Conservation (phyloP, 1,140 invertebrate genomes). For the Musca vetustissima region DNA sequence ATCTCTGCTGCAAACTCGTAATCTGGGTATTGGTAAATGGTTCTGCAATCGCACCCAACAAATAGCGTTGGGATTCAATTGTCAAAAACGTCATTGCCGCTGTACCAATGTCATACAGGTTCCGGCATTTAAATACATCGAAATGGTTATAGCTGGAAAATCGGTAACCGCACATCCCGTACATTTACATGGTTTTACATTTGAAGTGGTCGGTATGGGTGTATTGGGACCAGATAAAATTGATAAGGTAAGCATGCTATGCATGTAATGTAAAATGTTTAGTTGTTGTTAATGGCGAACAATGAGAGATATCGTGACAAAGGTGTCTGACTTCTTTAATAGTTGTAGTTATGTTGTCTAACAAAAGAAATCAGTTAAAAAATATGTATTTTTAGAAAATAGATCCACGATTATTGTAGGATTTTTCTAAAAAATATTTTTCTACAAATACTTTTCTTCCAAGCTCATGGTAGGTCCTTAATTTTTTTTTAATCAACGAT, state of each 20-base stretch:
- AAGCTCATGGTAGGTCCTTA: no score
- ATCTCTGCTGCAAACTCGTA: slow-evolving; percentile 49
- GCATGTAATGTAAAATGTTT: no score
- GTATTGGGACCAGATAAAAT: slow-evolving; percentile 43
- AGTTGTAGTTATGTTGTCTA: no score
- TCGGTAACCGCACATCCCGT: slow-evolving; percentile 46
- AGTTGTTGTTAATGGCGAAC: no score
- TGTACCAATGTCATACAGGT: slow-evolving; percentile 52
- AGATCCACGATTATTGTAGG: no score
- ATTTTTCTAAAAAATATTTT: no score
- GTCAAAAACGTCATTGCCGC: slow-evolving; percentile 40
- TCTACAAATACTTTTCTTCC: no score
- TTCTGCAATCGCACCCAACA: slow-evolving; percentile 50
- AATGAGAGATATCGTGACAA: no score
- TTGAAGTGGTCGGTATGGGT: slow-evolving; percentile 51
- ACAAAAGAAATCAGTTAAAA: no score
- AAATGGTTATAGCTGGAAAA: slow-evolving; percentile 46
- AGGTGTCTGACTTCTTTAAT: no score
- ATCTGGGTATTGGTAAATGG: slow-evolving; percentile 43
- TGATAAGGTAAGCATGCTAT: slow-evolving; percentile 24
- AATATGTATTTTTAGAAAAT: no score
- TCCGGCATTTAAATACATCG: slow-evolving; percentile 45
- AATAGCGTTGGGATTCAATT: slow-evolving; percentile 42
- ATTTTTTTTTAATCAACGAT: no score
- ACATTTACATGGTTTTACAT: slow-evolving; percentile 52